phyloP scores from a whole-genome alignment of 1,140 invertebrate genomes.

The Mycetomoellerius zeteki region DNA sequence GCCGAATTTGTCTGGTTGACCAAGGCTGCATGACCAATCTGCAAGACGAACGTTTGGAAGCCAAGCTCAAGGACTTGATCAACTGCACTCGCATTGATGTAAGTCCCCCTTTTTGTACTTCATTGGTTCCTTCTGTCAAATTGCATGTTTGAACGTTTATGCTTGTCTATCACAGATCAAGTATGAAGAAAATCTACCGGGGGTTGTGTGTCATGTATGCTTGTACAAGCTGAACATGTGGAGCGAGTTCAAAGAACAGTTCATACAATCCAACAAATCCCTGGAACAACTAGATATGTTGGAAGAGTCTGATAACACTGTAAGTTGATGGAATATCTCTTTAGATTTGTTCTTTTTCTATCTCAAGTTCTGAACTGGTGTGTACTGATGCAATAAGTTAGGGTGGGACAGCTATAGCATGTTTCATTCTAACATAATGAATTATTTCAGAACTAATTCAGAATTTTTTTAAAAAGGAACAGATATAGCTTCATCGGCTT shows the following conservation, averaged over 20 bases:
- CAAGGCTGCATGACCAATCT: conserved; percentile 80
- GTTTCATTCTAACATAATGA: no score
- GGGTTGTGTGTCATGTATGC: conserved; percentile 83
- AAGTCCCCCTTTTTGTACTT: conserved; percentile 61
- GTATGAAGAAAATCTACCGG: conserved; percentile 78
- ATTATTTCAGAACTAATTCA: no score
- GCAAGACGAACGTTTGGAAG: conserved; percentile 71
- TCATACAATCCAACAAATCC: conserved; percentile 78
- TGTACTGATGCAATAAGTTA: no score
- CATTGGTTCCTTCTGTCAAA: background rate
- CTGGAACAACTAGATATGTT: conserved; percentile 77
- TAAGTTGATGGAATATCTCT: conserved; percentile 65
- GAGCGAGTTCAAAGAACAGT: conserved; percentile 83
- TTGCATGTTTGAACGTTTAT: background rate
- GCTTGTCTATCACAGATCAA: conserved; percentile 75
- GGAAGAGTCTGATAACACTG: conserved; percentile 72
- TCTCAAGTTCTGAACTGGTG: no score
- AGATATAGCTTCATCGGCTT: background rate
- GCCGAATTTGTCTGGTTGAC: conserved; percentile 81
- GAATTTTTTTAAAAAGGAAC: no score
- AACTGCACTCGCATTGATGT: conserved; percentile 81
- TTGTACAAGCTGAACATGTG: conserved; percentile 85
- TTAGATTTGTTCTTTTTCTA: no score
- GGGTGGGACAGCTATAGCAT: no score
- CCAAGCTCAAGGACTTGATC: conserved; percentile 78